Evolutionary conservation across 2,888 invertebrate genomes (phyloP).

Genomic region (Amphimallon solstitiale): DNA sequence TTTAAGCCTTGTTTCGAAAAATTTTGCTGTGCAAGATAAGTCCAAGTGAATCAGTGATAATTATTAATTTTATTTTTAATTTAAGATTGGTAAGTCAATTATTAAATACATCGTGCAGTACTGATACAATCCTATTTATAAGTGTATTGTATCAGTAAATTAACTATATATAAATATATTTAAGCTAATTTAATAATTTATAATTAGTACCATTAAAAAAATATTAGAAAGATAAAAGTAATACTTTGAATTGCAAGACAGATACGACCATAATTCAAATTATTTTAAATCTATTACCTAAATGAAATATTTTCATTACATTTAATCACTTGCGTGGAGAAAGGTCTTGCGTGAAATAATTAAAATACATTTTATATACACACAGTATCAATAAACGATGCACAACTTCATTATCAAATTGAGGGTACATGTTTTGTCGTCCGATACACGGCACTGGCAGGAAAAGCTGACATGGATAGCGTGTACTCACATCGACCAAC

Average conservation of each 20-base stretch:
- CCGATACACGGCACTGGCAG: neutral
- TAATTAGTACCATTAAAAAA: no score
- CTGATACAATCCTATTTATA: no score
- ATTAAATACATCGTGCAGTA: no score
- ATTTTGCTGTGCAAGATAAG: no score
- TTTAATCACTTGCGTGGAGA: conserved; percentile 18
- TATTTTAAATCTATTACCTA: conserved; percentile 14
- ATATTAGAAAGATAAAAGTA: neutral
- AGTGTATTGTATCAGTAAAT: no score
- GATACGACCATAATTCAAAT: neutral
- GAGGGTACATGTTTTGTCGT: conserved; percentile 40
- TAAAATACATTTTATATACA: conserved; percentile 26
- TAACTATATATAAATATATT: no score
- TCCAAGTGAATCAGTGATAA: no score
- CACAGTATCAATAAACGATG: conserved; percentile 29
- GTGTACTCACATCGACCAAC: conserved; percentile 4
- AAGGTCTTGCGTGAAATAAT: conserved; percentile 17
- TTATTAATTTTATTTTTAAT: no score
- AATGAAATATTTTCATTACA: conserved; percentile 11
- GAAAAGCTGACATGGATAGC: conserved; percentile 11
- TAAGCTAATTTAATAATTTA: no score
- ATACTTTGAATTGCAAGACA: neutral
- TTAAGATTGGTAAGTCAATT: no score
- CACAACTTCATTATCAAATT: conserved; percentile 44
- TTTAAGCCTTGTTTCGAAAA: no score